Evolutionary conservation across 2,797 vertebrate species (phyloP).

Genomic region (Pyrocephalus nanus): DNA sequence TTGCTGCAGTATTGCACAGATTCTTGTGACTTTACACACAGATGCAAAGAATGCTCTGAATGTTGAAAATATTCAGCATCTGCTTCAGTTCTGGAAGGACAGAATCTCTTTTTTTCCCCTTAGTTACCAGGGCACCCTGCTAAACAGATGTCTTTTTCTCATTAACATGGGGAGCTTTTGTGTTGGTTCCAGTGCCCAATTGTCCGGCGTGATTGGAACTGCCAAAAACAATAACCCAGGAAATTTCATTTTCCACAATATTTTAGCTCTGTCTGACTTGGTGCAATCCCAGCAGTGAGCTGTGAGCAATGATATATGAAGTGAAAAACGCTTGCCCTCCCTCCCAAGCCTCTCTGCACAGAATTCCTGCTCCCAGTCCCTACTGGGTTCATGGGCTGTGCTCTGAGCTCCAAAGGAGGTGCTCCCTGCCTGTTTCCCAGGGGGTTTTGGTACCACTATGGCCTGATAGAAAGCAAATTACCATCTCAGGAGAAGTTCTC

Average conservation of each 20-base stretch:
- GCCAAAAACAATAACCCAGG: constrained; percentile 57
- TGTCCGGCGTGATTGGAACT: not conserved
- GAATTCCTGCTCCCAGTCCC: not conserved
- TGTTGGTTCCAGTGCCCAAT: constrained; percentile 34
- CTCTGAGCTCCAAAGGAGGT: constrained; percentile 12
- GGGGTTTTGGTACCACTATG: not conserved
- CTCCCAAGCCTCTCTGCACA: constrained; percentile 15
- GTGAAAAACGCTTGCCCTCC: constrained; percentile 44
- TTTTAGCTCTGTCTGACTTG: constrained; percentile 22
- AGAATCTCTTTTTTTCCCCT: not conserved
- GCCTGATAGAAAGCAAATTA: not conserved
- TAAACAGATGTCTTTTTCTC: constrained; percentile 33
- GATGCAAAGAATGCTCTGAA: not conserved
- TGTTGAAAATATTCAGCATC: not conserved
- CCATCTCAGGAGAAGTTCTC: not conserved
- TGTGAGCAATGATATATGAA: constrained; percentile 57
- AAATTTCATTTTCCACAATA: constrained; percentile 63
- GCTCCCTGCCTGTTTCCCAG: not conserved
- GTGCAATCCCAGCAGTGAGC: constrained; percentile 55
- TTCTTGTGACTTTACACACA: not conserved
- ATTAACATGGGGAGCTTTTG: constrained; percentile 12
- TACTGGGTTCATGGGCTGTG: not conserved
- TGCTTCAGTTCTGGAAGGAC: not conserved
- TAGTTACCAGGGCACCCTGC: not conserved
- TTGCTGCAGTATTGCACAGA: not conserved